These are phyloP conservation scores for Scrobipalpa costella DNA, from an alignment of 2,888 invertebrate genomes.

Conservation along the genomic window DNA sequence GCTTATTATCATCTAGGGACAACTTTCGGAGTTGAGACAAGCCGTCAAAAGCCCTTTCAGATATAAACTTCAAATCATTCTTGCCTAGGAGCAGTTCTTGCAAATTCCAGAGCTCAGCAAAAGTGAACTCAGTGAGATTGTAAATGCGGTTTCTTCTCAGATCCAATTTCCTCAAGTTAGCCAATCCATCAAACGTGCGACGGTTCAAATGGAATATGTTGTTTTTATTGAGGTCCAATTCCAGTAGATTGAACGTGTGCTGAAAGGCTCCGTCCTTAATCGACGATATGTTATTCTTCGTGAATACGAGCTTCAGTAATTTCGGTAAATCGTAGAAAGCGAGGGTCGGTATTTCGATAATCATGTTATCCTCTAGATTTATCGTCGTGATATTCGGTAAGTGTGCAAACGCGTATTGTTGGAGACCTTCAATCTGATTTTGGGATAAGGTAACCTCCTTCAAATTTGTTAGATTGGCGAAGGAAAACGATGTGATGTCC, in stretches of 20 bases:
- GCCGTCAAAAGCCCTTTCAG: slow-evolving; percentile 89
- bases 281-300: slow-evolving; percentile 91
- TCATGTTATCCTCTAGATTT: slow-evolving; percentile 88
- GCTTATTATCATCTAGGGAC: slow-evolving; percentile 88
- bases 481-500: slow-evolving; percentile 85
- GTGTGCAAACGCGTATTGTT: slow-evolving; percentile 86
- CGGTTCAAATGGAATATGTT: slow-evolving; percentile 87
- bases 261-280: slow-evolving; percentile 92
- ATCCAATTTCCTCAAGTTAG: slow-evolving; percentile 86
- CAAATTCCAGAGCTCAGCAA: slow-evolving; percentile 88
- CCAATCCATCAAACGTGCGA: slow-evolving; percentile 89
- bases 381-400: slow-evolving; percentile 85
- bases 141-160: slow-evolving; percentile 87
- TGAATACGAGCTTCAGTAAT: slow-evolving; percentile 87
- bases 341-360: slow-evolving; percentile 86
- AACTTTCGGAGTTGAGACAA: slow-evolving; percentile 86
- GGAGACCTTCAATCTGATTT: slow-evolving; percentile 85
- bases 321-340: slow-evolving; percentile 88
- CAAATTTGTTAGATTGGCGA: slow-evolving; percentile 86
- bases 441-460: slow-evolving; percentile 84
- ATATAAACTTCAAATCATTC: slow-evolving; percentile 86
- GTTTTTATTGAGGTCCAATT: slow-evolving; percentile 90
- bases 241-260: slow-evolving; percentile 86
- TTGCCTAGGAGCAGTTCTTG: slow-evolving; percentile 86
- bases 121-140: slow-evolving; percentile 89